Evolutionary conservation across 2,888 invertebrate species (phyloP), one percentile per base, ranked within the genome.

Genomic region (Orchesella flavescens): DNA sequence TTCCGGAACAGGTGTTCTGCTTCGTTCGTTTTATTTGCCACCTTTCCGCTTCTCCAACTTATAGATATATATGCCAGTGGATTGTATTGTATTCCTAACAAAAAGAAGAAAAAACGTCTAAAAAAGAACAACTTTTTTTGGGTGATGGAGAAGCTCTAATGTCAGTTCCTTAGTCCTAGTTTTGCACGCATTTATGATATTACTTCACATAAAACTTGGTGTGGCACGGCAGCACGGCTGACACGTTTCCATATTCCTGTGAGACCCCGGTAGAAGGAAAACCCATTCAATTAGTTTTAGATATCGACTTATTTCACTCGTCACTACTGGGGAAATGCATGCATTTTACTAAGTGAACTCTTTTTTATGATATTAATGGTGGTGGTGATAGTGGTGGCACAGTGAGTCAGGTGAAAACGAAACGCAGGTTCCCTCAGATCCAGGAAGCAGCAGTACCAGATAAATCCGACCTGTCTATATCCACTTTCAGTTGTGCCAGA

Each of bases 1-100:
- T 82, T 82, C 82, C 53, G 43, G 75, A 82, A 82, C 82, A 82
- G 82, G 82, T 82, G 82, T 82, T 82, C 82, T 46, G 68, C 72
- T 76, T 72, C 66, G 53, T 69, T 76, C 82, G 49, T 81, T 80
- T 72, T 80, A 80, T 74, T 80, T 75, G 55, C 81, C 74, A 75
- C 66, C 72, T 65, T 61, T 49, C n/a, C 46, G 23, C 43, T 59
- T 46, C 49, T 71, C 13, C 17, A 12, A 34, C 34, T 34, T 34
- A 34, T 34, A 34, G 34, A 34, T 34, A 34, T 34, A 34, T 34
- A 34, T 34, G 34, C 34, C 34, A 34, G 34, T 34, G 34, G 3
- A 34, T 34, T 34, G 3, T 34, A 34, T 34, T 34, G n/a, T n/a
- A n/a, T 66, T 66, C 44, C 23, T 19, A 13, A 15, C 43, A 63